A percentile compares a stretch with the other conserved stretches of the same genome.
These are phyloP conservation scores for Brachionus manjavacas DNA, from an alignment of 1,140 invertebrate species.

Conservation along the genomic window DNA sequence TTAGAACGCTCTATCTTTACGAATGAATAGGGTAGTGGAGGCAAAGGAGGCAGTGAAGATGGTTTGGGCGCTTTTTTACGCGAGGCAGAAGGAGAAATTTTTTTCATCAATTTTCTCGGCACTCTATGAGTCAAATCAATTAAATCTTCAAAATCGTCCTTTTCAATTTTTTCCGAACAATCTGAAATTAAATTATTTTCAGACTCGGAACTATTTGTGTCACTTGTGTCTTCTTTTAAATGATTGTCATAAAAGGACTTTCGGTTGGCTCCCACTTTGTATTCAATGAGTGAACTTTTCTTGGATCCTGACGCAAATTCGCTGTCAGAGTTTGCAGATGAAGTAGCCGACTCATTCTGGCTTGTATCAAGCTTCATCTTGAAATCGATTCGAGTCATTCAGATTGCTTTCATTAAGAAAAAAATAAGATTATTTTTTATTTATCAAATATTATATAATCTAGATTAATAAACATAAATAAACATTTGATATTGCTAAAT, in stretches of 20 bases:
- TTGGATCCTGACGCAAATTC: background rate
- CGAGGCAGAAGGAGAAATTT: background rate
- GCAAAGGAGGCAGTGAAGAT: background rate
- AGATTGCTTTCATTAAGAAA: background rate
- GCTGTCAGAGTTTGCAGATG: background rate
- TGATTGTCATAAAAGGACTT: conserved; percentile 25
- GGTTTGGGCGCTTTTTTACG: background rate
- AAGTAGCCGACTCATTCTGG: background rate
- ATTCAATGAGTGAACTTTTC: background rate
- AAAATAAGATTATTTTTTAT: background rate
- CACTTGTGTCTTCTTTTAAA: background rate
- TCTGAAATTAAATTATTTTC: background rate
- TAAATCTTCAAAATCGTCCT: conserved; percentile 30
- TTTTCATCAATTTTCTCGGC: conserved; percentile 8
- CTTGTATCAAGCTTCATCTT: background rate
- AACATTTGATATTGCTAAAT: background rate
- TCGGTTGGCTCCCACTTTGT: background rate
- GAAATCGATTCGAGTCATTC: background rate
- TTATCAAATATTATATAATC: background rate
- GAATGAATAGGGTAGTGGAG: conserved; percentile 30
- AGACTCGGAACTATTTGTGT: background rate
- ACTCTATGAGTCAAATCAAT: conserved; percentile 33
- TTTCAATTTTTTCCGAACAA: background rate
- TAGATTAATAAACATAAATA: background rate
- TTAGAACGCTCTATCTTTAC: background rate